Conservation (phyloP, 2,797 vertebrate genomes). For the Trichosurus vulpecula region DNA sequence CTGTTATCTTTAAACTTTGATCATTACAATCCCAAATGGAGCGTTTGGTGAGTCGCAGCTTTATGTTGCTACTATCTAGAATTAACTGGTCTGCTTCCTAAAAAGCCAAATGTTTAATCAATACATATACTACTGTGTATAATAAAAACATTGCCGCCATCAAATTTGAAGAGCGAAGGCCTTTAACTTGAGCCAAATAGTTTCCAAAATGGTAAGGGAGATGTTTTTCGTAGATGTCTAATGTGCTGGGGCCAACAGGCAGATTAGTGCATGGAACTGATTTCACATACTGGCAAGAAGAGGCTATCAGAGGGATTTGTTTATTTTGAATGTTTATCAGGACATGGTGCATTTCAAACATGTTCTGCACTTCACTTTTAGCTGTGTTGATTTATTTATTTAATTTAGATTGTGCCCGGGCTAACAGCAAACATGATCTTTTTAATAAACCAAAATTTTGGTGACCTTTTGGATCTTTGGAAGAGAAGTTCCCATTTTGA, state of each 20-base stretch:
- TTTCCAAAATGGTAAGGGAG: slow-evolving; percentile 71
- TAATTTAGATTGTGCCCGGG: slow-evolving; percentile 59
- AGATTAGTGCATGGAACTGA: slow-evolving; percentile 46
- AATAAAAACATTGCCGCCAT: slow-evolving; percentile 76
- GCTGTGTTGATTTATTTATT: slow-evolving; percentile 65
- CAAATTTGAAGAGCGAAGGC: slow-evolving; percentile 71
- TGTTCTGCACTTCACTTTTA: slow-evolving; percentile 35
- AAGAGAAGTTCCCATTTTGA: slow-evolving; percentile 69
- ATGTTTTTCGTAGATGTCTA: slow-evolving; percentile 59
- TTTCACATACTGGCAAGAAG: slow-evolving; percentile 32
- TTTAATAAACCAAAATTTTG: slow-evolving; percentile 65
- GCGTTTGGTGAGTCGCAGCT: slow-evolving; percentile 70
- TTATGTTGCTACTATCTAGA: slow-evolving; percentile 78
- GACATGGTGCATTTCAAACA: slow-evolving; percentile 20
- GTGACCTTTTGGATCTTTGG: slow-evolving; percentile 69
- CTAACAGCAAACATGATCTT: slow-evolving; percentile 49
- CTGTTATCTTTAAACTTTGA: slow-evolving; percentile 77
- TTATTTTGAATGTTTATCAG: slow-evolving; percentile 72
- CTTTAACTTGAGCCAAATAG: slow-evolving; percentile 70
- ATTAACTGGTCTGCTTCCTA: slow-evolving; percentile 76
- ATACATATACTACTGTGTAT: slow-evolving; percentile 67
- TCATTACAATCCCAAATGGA: slow-evolving; percentile 69
- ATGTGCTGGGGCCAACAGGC: slow-evolving; percentile 27
- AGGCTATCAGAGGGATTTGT: slow-evolving; percentile 56
- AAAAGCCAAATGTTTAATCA: slow-evolving; percentile 81